phyloP scores from a whole-genome alignment of 2,113 vertebrate species.

The Nanorana parkeri region DNA sequence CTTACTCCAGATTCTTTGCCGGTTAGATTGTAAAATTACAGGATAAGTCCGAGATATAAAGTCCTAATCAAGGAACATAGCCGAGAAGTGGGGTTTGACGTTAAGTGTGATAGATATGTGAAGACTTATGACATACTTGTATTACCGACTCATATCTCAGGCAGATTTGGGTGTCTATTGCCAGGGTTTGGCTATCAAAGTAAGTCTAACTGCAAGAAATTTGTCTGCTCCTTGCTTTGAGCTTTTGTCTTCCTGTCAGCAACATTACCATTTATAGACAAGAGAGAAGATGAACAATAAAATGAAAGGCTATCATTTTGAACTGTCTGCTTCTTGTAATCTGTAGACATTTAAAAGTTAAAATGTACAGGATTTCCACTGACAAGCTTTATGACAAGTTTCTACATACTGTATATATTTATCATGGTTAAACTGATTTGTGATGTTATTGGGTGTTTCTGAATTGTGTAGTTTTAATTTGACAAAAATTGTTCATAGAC shows the following conservation, averaged over 20 bases:
- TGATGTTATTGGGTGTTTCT: no score
- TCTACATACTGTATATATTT: no score
- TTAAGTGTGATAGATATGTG: background rate
- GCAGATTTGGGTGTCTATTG: background rate
- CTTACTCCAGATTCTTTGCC: background rate
- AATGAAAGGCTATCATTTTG: no score
- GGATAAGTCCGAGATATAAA: background rate
- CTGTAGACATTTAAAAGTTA: no score
- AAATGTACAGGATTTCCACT: no score
- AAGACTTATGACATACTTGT: background rate
- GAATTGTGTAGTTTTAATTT: no score
- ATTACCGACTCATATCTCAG: background rate
- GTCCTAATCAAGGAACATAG: background rate
- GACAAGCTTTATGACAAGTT: no score
- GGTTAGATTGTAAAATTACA: background rate
- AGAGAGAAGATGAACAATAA: background rate
- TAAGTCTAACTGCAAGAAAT: background rate
- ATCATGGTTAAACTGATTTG: no score
- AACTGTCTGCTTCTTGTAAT: no score
- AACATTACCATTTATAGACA: background rate
- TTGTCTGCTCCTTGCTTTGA: background rate
- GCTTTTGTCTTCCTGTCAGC: background rate
- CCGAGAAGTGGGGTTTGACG: background rate
- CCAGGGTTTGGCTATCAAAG: constrained; percentile 2
- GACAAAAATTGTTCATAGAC: no score